A percentile compares a stretch with the other conserved stretches of the same genome.
Conservation (phyloP, 1,140 invertebrate species). For the Drosophila trapezifrons region DNA sequence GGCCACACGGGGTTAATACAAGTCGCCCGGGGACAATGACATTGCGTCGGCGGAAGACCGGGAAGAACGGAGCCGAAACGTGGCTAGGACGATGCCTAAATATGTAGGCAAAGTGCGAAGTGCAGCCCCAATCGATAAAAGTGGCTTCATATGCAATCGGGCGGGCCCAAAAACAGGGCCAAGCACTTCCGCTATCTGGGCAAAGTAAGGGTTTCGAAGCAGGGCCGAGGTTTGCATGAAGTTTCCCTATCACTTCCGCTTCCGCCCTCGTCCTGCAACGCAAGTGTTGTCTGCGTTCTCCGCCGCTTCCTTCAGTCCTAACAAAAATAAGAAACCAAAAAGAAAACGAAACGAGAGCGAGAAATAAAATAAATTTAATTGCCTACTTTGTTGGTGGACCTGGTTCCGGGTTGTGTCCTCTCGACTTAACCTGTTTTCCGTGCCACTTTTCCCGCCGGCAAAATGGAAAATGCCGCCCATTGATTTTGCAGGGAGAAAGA, state of each 20-base stretch:
- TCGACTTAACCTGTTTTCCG: slow-evolving; percentile 29
- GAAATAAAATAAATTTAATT: slow-evolving; percentile 57
- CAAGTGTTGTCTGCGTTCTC: slow-evolving; percentile 53
- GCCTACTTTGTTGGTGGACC: slow-evolving; percentile 42
- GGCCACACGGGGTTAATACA: slow-evolving; percentile 25
- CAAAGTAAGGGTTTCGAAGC: slow-evolving; percentile 7
- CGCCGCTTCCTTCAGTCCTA: slow-evolving; percentile 20
- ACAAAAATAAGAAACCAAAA: not conserved
- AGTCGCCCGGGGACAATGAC: slow-evolving; percentile 53
- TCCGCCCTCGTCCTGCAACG: slow-evolving; percentile 29
- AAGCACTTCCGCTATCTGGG: slow-evolving; percentile 39
- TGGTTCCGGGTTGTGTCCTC: slow-evolving; percentile 30
- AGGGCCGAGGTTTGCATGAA: slow-evolving; percentile 9
- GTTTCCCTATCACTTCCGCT: slow-evolving; percentile 19
- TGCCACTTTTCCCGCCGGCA: slow-evolving; percentile 22
- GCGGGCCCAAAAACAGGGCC: slow-evolving; percentile 29
- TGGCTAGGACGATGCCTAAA: slow-evolving; percentile 23
- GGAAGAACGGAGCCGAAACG: not conserved
- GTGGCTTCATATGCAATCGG: slow-evolving; percentile 52
- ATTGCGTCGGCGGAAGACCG: slow-evolving; percentile 20
- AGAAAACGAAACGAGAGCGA: not conserved
- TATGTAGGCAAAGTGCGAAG: slow-evolving; percentile 54
- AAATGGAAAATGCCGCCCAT: slow-evolving; percentile 42
- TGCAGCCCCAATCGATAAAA: slow-evolving; percentile 65
- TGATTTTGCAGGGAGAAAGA: slow-evolving; percentile 32